These are phyloP conservation scores for Spea multiplicata DNA, from an alignment of 2,113 vertebrate genomes.

Conservation along the genomic window DNA sequence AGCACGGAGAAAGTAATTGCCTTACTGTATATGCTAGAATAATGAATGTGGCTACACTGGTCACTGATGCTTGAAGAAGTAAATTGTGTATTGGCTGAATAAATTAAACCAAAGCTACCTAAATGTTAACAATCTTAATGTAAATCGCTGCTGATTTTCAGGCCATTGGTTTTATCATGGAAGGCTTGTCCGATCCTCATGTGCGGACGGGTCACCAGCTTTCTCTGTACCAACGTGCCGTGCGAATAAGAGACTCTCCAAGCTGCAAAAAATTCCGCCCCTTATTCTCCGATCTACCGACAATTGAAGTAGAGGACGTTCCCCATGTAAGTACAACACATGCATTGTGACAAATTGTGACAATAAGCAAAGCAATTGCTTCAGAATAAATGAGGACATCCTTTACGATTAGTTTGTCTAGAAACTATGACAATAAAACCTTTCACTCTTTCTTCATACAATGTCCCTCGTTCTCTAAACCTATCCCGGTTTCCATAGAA, in stretches of 20 bases:
- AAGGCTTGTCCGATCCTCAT: conserved; percentile 76
- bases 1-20: conserved; percentile 68
- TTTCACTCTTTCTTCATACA: no score
- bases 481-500: no score
- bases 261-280: conserved; percentile 68
- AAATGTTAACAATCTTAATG: neutral
- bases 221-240: conserved; percentile 80
- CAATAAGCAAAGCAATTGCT: no score
- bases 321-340: conserved; percentile 72
- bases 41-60: no score
- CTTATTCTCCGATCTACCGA: conserved; percentile 72
- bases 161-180: conserved; percentile 75
- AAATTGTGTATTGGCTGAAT: neutral
- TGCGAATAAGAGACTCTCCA: conserved; percentile 77
- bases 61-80: no score
- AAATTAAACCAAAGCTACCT: neutral
- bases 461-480: no score
- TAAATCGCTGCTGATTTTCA: conserved; percentile 51
- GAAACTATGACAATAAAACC: no score
- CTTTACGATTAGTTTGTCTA: no score
- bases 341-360: neutral
- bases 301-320: conserved; percentile 73
- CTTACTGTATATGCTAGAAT: rapidly evolving
- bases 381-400: no score
- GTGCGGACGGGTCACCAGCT: conserved; percentile 86